These are phyloP conservation scores for Cydia pomonella DNA, from an alignment of 1,140 invertebrate genomes.

Conservation along the genomic window DNA sequence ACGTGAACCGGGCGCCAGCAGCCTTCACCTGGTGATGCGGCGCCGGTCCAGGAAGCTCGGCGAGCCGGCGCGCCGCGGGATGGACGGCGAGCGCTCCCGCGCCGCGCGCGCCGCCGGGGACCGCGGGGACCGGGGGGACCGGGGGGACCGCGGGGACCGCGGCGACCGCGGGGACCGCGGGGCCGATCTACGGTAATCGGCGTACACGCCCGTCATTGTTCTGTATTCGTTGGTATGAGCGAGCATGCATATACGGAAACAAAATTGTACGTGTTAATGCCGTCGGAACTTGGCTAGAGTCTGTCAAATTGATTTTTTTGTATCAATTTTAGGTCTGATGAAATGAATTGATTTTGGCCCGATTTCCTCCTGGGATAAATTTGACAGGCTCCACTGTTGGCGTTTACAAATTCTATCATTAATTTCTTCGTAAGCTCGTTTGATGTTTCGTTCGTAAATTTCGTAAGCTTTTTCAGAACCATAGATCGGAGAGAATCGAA, in stretches of 20 bases:
- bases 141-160: slow-evolving; percentile 84
- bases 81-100: slow-evolving; percentile 87
- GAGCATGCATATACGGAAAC: slow-evolving; percentile 22
- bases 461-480: too few species aligned
- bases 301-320: neutral
- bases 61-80: slow-evolving; percentile 92
- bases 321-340: neutral
- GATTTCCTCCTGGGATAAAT: neutral
- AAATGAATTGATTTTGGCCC: neutral
- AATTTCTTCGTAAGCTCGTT: neutral
- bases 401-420: neutral
- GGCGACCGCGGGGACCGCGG: slow-evolving; percentile 79
- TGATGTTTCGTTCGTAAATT: neutral
- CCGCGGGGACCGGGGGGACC: slow-evolving; percentile 83
- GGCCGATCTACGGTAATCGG: slow-evolving; percentile 71
- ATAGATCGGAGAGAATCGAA: neutral
- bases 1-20: neutral
- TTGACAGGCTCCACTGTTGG: slow-evolving; percentile 4
- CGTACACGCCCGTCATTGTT: slow-evolving; percentile 78
- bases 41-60: slow-evolving; percentile 94
- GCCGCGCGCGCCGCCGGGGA: slow-evolving; percentile 85
- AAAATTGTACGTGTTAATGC: slow-evolving; percentile 19
- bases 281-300: neutral
- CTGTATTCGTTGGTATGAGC: slow-evolving; percentile 44
- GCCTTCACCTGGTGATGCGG: slow-evolving; percentile 91